Conservation (phyloP, 2,113 vertebrate species). For the Leucosticte australis region DNA sequence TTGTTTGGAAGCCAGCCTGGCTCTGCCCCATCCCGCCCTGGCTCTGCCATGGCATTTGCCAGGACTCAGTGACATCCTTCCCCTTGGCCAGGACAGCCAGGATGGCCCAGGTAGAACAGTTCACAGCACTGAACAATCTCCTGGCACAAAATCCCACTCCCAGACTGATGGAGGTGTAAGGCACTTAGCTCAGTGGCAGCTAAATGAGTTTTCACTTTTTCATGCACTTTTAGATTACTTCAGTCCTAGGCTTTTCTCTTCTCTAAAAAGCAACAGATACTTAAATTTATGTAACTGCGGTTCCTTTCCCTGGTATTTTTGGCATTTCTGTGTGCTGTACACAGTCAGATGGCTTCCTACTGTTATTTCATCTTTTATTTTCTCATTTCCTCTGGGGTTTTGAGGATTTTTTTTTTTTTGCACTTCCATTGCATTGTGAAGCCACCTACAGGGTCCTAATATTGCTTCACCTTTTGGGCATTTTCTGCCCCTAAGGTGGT, state of each 20-base stretch:
- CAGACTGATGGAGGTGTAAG: background rate
- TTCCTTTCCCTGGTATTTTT: background rate
- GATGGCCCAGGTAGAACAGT: background rate
- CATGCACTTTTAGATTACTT: background rate
- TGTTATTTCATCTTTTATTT: background rate
- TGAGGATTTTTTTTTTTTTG: background rate
- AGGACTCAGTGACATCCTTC: background rate
- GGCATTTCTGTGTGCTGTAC: background rate
- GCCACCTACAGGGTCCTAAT: background rate
- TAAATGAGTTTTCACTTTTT: background rate
- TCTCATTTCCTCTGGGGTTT: background rate
- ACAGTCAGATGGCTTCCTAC: background rate
- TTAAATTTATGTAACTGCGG: background rate
- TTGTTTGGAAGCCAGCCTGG: background rate
- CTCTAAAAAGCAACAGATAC: background rate
- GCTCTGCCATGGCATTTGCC: background rate
- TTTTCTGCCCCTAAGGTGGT: background rate
- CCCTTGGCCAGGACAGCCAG: background rate
- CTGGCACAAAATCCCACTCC: background rate
- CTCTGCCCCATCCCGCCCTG: background rate
- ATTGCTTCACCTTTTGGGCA: background rate
- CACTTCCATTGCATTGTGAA: background rate
- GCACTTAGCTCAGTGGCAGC: background rate
- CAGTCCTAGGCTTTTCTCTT: background rate
- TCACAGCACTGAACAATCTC: rapidly evolving